phyloP scores from a whole-genome alignment of 2,888 invertebrate species.

The Pandemis corylana region DNA sequence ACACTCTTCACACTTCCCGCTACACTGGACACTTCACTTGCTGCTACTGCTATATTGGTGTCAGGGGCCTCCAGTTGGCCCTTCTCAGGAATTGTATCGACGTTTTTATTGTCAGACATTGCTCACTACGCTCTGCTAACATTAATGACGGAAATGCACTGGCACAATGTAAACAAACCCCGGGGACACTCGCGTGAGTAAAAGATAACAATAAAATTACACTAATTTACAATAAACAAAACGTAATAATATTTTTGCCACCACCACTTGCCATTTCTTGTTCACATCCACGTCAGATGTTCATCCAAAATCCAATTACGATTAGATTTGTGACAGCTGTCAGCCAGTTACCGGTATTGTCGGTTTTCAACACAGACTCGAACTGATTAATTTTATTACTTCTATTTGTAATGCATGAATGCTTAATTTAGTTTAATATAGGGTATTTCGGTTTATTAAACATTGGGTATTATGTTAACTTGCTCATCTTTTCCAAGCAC shows the following conservation, averaged over 20 bases:
- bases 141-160: conserved; percentile 61
- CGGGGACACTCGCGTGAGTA: conserved; percentile 25
- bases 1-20: conserved; percentile 70
- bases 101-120: conserved; percentile 79
- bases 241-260: conserved; percentile 62
- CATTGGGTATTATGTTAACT: too few relatives aligned
- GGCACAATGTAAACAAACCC: conserved; percentile 43
- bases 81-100: conserved; percentile 67
- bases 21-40: conserved; percentile 68
- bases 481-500: too few relatives aligned
- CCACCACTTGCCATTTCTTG: conserved; percentile 65
- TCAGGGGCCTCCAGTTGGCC: conserved; percentile 65
- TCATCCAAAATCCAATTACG: conserved; percentile 28
- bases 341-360: conserved; percentile 8
- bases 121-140: conserved; percentile 67
- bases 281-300: conserved; percentile 52
- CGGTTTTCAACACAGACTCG: background rate
- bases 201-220: conserved; percentile 39
- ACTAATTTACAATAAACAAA: conserved; percentile 54
- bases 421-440: too few relatives aligned
- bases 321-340: conserved; percentile 22
- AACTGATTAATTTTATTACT: background rate
- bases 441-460: too few relatives aligned
- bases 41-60: conserved; percentile 67
- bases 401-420: background rate